Evolutionary conservation across 2,888 invertebrate species (phyloP).

Genomic region (Crioceris asparagi): DNA sequence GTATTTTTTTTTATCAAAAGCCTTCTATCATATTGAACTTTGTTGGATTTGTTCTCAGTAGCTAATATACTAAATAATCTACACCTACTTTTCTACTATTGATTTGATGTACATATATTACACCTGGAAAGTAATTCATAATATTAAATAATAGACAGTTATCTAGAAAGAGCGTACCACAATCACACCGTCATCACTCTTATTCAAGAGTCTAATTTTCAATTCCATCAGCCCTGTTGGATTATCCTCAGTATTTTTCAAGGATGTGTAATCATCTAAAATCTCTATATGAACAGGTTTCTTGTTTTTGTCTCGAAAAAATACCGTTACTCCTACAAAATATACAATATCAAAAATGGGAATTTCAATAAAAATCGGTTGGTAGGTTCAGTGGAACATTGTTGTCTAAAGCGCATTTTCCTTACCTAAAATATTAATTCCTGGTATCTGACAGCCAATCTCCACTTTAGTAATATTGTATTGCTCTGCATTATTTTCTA

Average conservation of each 20-base stretch:
- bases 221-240: constrained; percentile 37
- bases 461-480: constrained; percentile 26
- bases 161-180: constrained; percentile 30
- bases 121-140: too few species aligned
- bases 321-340: constrained; percentile 35
- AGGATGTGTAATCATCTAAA: constrained; percentile 35
- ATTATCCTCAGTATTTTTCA: constrained; percentile 29
- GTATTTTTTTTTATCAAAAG: too few species aligned
- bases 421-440: constrained; percentile 34
- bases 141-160: too few species aligned
- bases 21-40: too few species aligned
- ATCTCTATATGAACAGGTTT: constrained; percentile 37
- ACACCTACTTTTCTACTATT: too few species aligned
- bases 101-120: too few species aligned
- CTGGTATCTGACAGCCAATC: constrained; percentile 30
- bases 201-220: constrained; percentile 37
- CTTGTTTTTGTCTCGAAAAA: constrained; percentile 28
- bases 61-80: too few species aligned
- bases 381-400: too few species aligned
- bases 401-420: too few species aligned
- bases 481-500: constrained; percentile 22
- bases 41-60: too few species aligned
- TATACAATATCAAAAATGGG: too few species aligned
- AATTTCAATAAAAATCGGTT: too few species aligned
- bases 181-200: constrained; percentile 31